Conservation (phyloP, 64 coral and sea anemone species). For the Dendrophyllia cribrosa region DNA sequence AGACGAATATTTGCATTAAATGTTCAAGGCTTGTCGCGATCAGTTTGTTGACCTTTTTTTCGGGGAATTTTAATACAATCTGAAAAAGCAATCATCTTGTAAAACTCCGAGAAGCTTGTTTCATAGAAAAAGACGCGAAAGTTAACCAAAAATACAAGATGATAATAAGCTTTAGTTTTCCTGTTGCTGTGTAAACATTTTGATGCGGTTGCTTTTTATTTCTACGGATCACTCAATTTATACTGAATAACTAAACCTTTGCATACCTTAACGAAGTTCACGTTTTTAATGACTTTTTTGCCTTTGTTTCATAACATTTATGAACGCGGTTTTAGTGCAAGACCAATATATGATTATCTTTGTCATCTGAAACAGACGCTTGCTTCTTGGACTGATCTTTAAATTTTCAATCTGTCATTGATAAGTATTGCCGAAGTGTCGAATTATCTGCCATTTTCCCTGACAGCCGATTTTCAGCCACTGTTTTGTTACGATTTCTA, state of each 20-base stretch:
- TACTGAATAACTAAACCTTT: not conserved
- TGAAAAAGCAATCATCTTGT: not conserved
- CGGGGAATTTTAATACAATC: not conserved
- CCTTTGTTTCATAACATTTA: not conserved
- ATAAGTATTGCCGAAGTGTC: not conserved
- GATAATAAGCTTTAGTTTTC: constrained; percentile 19
- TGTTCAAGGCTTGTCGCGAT: not conserved
- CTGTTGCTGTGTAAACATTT: constrained; percentile 21
- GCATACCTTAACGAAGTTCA: not conserved
- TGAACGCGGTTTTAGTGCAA: not conserved
- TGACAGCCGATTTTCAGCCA: not conserved
- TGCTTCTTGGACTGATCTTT: not conserved
- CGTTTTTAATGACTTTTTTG: not conserved
- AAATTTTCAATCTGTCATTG: constrained; percentile 1
- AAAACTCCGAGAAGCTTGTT: not conserved
- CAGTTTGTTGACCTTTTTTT: not conserved
- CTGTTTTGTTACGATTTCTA: not conserved
- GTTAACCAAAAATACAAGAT: not conserved
- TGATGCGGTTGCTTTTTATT: not conserved
- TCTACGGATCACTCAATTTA: not conserved
- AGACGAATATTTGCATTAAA: constrained; percentile 34
- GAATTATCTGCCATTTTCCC: not conserved
- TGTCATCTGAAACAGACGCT: not conserved
- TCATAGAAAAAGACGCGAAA: not conserved
- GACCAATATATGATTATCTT: not conserved